Evolutionary conservation across 2,888 invertebrate genomes (phyloP).

Genomic region (Candidula unifasciata): DNA sequence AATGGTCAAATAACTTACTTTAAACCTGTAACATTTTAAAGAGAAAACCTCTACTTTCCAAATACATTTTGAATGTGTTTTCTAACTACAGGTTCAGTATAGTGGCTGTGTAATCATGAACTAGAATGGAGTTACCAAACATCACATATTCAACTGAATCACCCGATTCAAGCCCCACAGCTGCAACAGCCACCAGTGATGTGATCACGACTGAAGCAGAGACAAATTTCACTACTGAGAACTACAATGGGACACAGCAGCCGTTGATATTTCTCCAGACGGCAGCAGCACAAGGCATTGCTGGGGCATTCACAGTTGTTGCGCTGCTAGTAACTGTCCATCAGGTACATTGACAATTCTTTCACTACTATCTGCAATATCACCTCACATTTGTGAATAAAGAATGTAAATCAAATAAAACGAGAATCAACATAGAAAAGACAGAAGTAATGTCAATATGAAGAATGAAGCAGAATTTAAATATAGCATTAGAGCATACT

Average conservation of each 20-base stretch:
- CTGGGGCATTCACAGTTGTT: conserved; percentile 95
- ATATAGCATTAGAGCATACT: too few relatives aligned
- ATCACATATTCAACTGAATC: background rate
- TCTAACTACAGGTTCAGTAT: background rate
- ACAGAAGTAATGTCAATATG: too few relatives aligned
- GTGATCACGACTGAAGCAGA: conserved; percentile 10
- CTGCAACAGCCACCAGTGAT: background rate
- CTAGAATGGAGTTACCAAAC: background rate
- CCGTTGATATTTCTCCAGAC: conserved; percentile 91
- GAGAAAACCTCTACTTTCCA: too few relatives aligned
- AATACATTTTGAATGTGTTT: too few relatives aligned
- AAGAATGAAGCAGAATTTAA: too few relatives aligned
- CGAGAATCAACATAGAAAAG: too few relatives aligned
- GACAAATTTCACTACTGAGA: conserved; percentile 40
- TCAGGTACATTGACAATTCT: conserved; percentile 84
- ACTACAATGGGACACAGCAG: conserved; percentile 42
- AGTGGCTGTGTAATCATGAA: conserved; percentile 1
- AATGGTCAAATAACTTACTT: too few relatives aligned
- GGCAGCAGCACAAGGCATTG: conserved; percentile 94
- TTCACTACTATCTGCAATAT: too few relatives aligned
- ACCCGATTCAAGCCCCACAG: background rate
- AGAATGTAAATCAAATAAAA: too few relatives aligned
- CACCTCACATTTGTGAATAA: too few relatives aligned
- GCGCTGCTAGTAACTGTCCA: conserved; percentile 97
- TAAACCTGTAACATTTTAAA: too few relatives aligned